Evolutionary conservation across 92 coral and sea anemone species (phyloP).

Genomic region (Galaxea fascicularis): DNA sequence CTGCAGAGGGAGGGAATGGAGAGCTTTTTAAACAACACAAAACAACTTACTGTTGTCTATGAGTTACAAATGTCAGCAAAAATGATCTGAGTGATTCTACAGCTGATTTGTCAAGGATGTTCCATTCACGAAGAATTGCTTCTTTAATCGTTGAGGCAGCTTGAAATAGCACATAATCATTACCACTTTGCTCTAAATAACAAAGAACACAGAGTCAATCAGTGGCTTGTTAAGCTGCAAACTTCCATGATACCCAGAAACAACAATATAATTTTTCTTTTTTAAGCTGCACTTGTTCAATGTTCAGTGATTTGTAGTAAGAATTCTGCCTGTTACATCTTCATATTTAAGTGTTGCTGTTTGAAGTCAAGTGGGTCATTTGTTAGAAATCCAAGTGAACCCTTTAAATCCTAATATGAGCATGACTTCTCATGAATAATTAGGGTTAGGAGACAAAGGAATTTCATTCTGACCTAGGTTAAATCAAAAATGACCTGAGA

Average conservation of each 20-base stretch:
- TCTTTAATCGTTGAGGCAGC: constrained; percentile 96
- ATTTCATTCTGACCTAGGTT: no score
- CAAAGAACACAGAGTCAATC: not conserved
- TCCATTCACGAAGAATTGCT: constrained; percentile 92
- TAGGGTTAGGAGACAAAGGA: no score
- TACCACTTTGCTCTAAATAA: constrained; percentile 85
- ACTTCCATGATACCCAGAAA: no score
- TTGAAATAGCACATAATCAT: constrained; percentile 97
- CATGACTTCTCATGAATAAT: no score
- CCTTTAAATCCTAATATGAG: no score
- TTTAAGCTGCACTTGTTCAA: no score
- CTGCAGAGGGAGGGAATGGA: no score
- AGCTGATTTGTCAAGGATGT: constrained; percentile 73
- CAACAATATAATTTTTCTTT: no score
- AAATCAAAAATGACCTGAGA: no score
- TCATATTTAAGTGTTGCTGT: not conserved
- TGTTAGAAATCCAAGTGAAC: no score
- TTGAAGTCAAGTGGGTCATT: no score
- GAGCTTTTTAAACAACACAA: not conserved
- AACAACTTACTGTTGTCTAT: constrained; percentile 80
- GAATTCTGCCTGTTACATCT: not conserved
- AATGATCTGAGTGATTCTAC: constrained; percentile 84
- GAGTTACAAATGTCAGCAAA: constrained; percentile 88
- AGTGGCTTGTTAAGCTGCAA: not conserved
- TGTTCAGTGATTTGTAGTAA: not conserved